phyloP scores from a whole-genome alignment of 2,113 vertebrate genomes.

The Morone chrysops region DNA sequence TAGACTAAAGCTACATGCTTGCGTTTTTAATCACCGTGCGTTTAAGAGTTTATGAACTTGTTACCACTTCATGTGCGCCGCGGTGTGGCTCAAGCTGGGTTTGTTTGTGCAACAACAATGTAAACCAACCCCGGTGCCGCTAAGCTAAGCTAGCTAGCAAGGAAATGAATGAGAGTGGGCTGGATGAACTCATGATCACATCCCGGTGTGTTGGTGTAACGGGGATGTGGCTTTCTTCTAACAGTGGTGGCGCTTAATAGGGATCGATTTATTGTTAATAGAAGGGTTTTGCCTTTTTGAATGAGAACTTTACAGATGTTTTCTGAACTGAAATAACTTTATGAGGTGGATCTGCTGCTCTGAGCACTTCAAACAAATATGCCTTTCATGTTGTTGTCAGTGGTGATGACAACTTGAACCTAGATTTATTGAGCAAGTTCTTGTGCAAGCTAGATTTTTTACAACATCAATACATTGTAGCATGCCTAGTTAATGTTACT shows the following conservation, averaged over 20 bases:
- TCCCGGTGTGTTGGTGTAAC: not conserved
- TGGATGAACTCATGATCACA: slow-evolving; percentile 2
- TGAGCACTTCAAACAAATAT: too few relatives aligned
- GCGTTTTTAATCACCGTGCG: accelerated
- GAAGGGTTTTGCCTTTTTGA: not conserved
- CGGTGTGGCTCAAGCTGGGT: not conserved
- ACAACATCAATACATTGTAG: too few relatives aligned
- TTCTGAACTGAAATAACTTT: not conserved
- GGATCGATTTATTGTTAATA: not conserved
- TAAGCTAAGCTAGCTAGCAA: slow-evolving; percentile 1
- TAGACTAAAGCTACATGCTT: not conserved
- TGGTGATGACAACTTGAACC: too few relatives aligned
- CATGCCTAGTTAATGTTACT: too few relatives aligned
- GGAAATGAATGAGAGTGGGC: slow-evolving; percentile 72
- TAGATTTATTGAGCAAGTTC: too few relatives aligned
- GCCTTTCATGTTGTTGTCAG: too few relatives aligned
- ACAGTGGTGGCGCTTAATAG: not conserved
- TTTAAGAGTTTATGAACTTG: not conserved
- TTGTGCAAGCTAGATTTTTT: too few relatives aligned
- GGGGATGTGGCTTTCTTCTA: not conserved
- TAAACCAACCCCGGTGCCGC: not conserved
- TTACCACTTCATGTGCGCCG: accelerated
- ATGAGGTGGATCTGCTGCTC: not conserved
- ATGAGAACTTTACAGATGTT: not conserved
- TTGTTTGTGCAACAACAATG: not conserved